phyloP scores from a whole-genome alignment of 2,888 invertebrate genomes.

The Drosophila meridionalis region DNA sequence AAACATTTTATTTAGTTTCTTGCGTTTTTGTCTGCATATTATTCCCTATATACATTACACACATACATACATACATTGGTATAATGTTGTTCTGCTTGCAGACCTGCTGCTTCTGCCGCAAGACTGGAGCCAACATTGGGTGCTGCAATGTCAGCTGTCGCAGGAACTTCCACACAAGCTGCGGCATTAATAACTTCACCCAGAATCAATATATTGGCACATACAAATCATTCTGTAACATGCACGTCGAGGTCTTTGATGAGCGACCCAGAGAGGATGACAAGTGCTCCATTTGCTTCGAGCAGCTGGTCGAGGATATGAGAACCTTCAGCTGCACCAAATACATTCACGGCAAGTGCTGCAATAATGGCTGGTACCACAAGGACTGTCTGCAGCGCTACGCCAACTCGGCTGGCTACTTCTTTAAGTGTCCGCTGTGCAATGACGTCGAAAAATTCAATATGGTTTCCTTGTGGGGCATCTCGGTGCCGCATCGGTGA shows the following conservation, averaged over 20 bases:
- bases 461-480: slow-evolving; percentile 86
- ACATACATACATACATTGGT: not conserved
- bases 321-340: slow-evolving; percentile 84
- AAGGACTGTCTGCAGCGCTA: slow-evolving; percentile 89
- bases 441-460: slow-evolving; percentile 89
- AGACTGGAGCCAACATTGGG: slow-evolving; percentile 89
- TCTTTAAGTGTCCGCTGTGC: slow-evolving; percentile 93
- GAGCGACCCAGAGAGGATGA: slow-evolving; percentile 39
- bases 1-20: not conserved
- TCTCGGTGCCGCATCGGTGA: slow-evolving; percentile 92
- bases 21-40: no score
- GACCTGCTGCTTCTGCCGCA: slow-evolving; percentile 89
- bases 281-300: slow-evolving; percentile 90
- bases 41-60: no score
- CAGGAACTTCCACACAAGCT: slow-evolving; percentile 91
- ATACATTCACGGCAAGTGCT: slow-evolving; percentile 91
- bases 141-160: slow-evolving; percentile 91
- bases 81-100: slow-evolving; percentile 81
- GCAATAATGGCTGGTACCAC: slow-evolving; percentile 92
- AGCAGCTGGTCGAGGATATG: slow-evolving; percentile 74
- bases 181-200: slow-evolving; percentile 88
- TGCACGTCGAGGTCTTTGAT: slow-evolving; percentile 48
- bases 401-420: slow-evolving; percentile 91
- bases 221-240: slow-evolving; percentile 85
- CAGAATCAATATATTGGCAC: slow-evolving; percentile 88